Conservation (phyloP, 2,113 vertebrate species). For the Paramormyrops kingsleyae region DNA sequence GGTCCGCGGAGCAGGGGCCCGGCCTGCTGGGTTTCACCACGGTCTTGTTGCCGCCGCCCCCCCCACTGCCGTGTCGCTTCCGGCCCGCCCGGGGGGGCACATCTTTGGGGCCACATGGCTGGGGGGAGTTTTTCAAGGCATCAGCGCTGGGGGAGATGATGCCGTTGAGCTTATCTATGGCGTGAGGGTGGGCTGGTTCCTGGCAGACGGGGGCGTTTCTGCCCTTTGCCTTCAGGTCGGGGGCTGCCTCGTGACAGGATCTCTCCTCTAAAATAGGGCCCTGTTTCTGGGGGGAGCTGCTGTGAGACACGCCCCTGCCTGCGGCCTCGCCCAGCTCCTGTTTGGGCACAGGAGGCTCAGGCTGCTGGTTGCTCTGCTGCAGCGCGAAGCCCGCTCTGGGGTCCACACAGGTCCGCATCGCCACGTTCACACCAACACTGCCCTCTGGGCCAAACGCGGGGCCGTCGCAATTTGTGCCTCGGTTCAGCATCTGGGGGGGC, state of each 20-base stretch:
- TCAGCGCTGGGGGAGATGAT: slow-evolving; percentile 53
- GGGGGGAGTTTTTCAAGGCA: slow-evolving; percentile 54
- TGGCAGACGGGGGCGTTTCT: slow-evolving; percentile 44
- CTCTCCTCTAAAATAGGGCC: slow-evolving; percentile 58
- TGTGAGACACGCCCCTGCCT: slow-evolving; percentile 49
- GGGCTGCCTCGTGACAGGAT: slow-evolving; percentile 47
- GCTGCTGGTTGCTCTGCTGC: slow-evolving; percentile 58
- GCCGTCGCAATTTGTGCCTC: slow-evolving; percentile 53
- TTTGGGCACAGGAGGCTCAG: slow-evolving; percentile 49
- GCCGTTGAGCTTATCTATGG: slow-evolving; percentile 53
- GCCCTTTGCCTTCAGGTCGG: slow-evolving; percentile 52
- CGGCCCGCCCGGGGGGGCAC: not conserved
- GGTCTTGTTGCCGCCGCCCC: slow-evolving; percentile 46
- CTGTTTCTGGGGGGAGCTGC: slow-evolving; percentile 50
- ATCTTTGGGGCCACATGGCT: slow-evolving; percentile 34
- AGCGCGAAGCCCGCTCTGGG: slow-evolving; percentile 58
- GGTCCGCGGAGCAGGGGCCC: slow-evolving; percentile 56
- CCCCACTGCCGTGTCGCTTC: slow-evolving; percentile 30
- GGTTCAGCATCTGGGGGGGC: slow-evolving; percentile 49
- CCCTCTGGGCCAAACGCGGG: slow-evolving; percentile 56
- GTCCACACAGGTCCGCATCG: slow-evolving; percentile 39
- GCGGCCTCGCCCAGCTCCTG: slow-evolving; percentile 56
- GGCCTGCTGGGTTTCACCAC: slow-evolving; percentile 52
- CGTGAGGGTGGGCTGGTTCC: slow-evolving; percentile 51
- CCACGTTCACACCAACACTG: slow-evolving; percentile 51